Conservation (phyloP, 2,888 invertebrate genomes). For the Tetropium fuscum region DNA sequence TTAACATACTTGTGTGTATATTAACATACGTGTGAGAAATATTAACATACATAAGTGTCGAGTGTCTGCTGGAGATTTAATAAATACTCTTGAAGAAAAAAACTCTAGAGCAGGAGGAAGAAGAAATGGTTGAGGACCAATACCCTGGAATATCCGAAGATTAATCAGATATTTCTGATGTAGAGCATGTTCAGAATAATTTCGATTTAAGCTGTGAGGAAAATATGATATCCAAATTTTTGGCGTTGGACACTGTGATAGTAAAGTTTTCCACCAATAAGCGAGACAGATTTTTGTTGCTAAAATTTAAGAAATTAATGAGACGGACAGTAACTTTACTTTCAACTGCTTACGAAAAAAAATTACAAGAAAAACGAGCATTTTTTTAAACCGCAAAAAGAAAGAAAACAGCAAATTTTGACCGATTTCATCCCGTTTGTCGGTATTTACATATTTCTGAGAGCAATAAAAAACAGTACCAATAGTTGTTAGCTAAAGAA, state of each 20-base stretch:
- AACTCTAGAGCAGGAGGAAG: background rate
- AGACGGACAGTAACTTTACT: conserved; percentile 24
- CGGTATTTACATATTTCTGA: no score
- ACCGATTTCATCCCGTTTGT: conserved; percentile 28
- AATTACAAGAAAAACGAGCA: conserved; percentile 23
- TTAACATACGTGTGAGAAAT: no score
- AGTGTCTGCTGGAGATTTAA: no score
- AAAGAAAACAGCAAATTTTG: conserved; percentile 15
- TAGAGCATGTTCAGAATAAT: conserved; percentile 7
- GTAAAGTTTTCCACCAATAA: conserved; percentile 19
- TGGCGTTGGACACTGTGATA: conserved; percentile 15
- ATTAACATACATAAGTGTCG: no score
- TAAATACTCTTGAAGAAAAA: conserved; percentile 9
- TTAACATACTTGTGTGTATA: no score
- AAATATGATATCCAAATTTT: conserved; percentile 19
- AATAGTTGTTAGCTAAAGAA: no score
- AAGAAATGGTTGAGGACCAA: background rate
- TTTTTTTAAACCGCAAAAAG: conserved; percentile 24
- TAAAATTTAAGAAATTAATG: conserved; percentile 22
- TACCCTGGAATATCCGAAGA: no score
- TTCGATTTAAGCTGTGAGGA: conserved; percentile 13
- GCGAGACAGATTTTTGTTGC: conserved; percentile 17
- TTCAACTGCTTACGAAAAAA: conserved; percentile 29
- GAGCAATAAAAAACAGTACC: no score
- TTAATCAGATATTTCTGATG: no score